Evolutionary conservation across 2,113 vertebrate species (phyloP), one percentile per base, ranked within the genome.

Genomic region (Melanerpes formicivorus): DNA sequence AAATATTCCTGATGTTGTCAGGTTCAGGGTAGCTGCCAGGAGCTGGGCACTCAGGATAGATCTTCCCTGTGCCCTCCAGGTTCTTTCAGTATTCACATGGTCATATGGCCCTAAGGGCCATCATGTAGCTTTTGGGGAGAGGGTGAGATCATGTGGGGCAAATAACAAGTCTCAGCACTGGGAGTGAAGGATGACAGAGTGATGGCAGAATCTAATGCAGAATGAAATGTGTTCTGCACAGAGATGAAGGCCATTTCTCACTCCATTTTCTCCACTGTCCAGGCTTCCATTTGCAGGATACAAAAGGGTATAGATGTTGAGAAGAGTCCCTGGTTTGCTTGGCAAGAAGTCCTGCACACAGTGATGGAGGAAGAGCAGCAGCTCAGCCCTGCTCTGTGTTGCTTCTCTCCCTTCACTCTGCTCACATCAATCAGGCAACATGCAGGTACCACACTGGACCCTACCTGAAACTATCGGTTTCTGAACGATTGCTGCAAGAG

Each of bases 41-140:
- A 60, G 27, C 72, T 22, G 77, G 52, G 64, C 55, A 4, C 66
- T 50, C 0, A 0, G 70, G 16, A 40, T 9, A 11, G 69, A 5
- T 18, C 34, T n/a, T 72, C 66, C 50, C 42, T 8, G 8, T 23
- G 13, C 8, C 21, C 46, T 46, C 50, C 26, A 32, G 16, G 46
- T 29, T 62, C 29, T 32, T 58, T 44, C 66, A 79, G 50, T 34
- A 79, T 55, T 76, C 37, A 30, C 0, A 0, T 14, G 37, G 1
- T 2, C 19, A 7, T 18, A 17, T 5, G 54, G 40, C 26, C 42
- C 26, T 10, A 9, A n/a, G 32, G 59, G 12, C 29, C 5, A 2
- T 63, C 5, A 1, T 15, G 14, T n/a, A 64, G 5, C 9, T 10
- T 1, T 3, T 5, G 30, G 18, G 46, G 59, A 80, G 73, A 85